Conservation (phyloP, 2,888 invertebrate species). For the Geophilus truncorum region DNA sequence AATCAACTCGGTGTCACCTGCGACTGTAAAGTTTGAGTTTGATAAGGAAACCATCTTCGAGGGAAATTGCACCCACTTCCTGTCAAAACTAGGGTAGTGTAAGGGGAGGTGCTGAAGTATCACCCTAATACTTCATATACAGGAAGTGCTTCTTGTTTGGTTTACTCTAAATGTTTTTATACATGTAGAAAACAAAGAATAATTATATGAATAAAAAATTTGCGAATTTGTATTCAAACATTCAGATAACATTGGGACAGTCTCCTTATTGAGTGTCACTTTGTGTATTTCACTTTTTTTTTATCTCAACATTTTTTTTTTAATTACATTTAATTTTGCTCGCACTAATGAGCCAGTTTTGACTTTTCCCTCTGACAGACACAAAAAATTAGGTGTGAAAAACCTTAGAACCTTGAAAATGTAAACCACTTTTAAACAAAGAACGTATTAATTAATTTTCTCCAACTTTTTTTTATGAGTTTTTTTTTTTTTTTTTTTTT, state of each 20-base stretch:
- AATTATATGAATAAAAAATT: no score
- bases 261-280: not conserved
- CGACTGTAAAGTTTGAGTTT: not conserved
- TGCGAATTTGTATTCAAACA: no score
- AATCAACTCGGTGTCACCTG: conserved; percentile 14
- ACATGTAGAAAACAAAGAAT: no score
- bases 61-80: conserved; percentile 13
- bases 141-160: not conserved
- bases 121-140: not conserved
- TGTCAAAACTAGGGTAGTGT: not conserved
- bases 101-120: not conserved
- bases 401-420: conserved; percentile 14
- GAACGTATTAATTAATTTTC: not conserved
- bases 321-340: not conserved
- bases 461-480: not conserved
- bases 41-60: conserved; percentile 13
- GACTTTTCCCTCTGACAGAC: not conserved
- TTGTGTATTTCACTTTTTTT: no score
- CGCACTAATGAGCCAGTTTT: not conserved
- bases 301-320: not conserved
- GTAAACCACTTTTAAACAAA: not conserved
- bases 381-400: not conserved
- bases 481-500: not conserved
- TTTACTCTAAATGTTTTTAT: no score
- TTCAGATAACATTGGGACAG: no score